Evolutionary conservation across 2,113 vertebrate species (phyloP), one percentile per base, ranked within the genome.

Genomic region (Anolis carolinensis): DNA sequence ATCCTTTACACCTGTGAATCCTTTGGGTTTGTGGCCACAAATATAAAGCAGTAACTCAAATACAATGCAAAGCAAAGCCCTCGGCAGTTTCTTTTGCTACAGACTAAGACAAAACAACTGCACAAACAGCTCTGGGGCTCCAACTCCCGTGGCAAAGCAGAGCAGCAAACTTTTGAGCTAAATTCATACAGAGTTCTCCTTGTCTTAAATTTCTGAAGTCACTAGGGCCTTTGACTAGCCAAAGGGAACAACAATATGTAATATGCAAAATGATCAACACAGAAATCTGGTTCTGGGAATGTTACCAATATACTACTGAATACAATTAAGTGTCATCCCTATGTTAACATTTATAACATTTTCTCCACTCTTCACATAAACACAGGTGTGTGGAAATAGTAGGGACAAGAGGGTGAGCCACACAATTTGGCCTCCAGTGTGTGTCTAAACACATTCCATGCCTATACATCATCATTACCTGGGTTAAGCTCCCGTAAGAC

Each of bases 391-490:
- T 59, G 36, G 18, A 85, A 79, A 70, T 4, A 2, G 13, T 13
- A 18, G 34, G 44, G 44, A 27, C 25, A 21, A n/a, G 6, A 67
- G 27, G 39, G 79, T 4, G 73, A 81, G 13, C 73, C 3, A 67
- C 75, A 25, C 48, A 75, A 86, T 75, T 32, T 39, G 71, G 39
- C 23, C 62, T n/a, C 23, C 25, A 73, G 20, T 34, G 25, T 32
- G 16, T 63, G 73, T 68, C 11, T 67, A 25, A 79, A 44, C 70
- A 79, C 48, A 81, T 81, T 48, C 79, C 32, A 52, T 67, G n/a
- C 6, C 44, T 67, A 86, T 75, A 67, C 18, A 78, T 85, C 63
- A 81, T 5, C 79, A 86, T 67, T 86, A 74, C 10, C 44, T 81
- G 78, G 3, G 4, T 39, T 79, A 63, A 63, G 79, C 63, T 81